Base-by-base conservation (phyloP, 1,140 invertebrate species). In the Achatina immaculata region DNA sequence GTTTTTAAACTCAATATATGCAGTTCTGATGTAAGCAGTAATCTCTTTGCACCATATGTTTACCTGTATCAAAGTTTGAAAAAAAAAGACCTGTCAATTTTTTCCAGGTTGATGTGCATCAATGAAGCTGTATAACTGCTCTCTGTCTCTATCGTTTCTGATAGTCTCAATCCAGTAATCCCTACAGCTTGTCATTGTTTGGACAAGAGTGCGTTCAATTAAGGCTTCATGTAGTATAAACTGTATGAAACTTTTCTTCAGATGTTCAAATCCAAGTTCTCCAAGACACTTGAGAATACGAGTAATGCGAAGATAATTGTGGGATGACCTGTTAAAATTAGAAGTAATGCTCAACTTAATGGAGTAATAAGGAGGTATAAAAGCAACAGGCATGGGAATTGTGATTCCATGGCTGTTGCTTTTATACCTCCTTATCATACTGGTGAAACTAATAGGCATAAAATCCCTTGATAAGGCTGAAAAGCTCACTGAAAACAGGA, bases 221-320 rank as follows among this genome's bases (percentile, higher is more conserved):
- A 88, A 76, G 0, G 84, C 84, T 81, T 89, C 89, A 11, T 85
- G 16, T n/a, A 89, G 79, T 24, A 89, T 43, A 84, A 89, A 88
- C 36, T 84, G 45, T 31, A 90, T 68, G 68, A 86, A 86, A 14
- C 84, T 83, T 55, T 71, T 71, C 78, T 90, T 88, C 48, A 83
- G 84, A 51, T 84, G 83, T 40, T 89, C 88, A 76, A 82, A 84
- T 0, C 86, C 86, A 38, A 90, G 82, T 81, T 90, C 89, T 68
- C 87, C 89, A 6, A 90, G 81, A 55, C 83, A 89, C 81, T 90
- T 90, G 19, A 89, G 71, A n/a, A 88, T 88, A n/a, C 86, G 83
- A 3, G 87, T 89, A 21, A 90, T 89, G 28, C 89, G 81, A 7
- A 89, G 75, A 76, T 87, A 88, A 75, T 88, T 88, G 77, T 88